A percentile compares a stretch with the other conserved stretches of the same genome.
phyloP scores from a whole-genome alignment of 2,113 vertebrate species.

The Rattus rattus region DNA sequence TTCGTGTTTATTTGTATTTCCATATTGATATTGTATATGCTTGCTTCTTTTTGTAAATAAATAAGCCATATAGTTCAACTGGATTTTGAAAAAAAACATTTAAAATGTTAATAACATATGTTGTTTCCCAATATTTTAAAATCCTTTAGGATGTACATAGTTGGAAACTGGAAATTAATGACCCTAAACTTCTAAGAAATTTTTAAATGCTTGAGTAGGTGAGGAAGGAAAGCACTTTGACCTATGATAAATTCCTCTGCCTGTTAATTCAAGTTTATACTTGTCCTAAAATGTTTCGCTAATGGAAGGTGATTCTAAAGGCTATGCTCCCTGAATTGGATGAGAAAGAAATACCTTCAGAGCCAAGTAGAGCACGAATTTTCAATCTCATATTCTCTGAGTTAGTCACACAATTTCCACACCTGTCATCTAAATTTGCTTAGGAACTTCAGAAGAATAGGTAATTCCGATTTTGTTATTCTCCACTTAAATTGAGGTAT shows the following conservation, averaged over 20 bases:
- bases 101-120: not conserved
- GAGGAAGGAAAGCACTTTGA: conserved; percentile 40
- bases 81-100: not conserved
- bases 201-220: not conserved
- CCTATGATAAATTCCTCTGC: conserved; percentile 65
- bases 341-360: conserved; percentile 38
- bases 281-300: conserved; percentile 52
- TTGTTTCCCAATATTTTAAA: not conserved
- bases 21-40: not conserved
- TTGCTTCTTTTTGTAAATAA: conserved; percentile 1
- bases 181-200: not conserved
- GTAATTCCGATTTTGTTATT: conserved; percentile 51
- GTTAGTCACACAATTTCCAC: conserved; percentile 63
- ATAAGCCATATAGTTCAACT: conserved; percentile 9
- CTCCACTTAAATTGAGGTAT: not conserved
- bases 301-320: conserved; percentile 66
- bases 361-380: not conserved
- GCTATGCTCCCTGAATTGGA: conserved; percentile 34
- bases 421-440: conserved; percentile 65
- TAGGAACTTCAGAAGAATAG: conserved; percentile 59
- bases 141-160: too few relatives aligned
- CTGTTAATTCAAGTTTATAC: conserved; percentile 61
- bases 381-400: conserved; percentile 50
- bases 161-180: conserved; percentile 32
- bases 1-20: conserved; percentile 16